Evolutionary conservation across 2,113 vertebrate genomes (phyloP).

Genomic region (Rhinolophus ferrumequinum): DNA sequence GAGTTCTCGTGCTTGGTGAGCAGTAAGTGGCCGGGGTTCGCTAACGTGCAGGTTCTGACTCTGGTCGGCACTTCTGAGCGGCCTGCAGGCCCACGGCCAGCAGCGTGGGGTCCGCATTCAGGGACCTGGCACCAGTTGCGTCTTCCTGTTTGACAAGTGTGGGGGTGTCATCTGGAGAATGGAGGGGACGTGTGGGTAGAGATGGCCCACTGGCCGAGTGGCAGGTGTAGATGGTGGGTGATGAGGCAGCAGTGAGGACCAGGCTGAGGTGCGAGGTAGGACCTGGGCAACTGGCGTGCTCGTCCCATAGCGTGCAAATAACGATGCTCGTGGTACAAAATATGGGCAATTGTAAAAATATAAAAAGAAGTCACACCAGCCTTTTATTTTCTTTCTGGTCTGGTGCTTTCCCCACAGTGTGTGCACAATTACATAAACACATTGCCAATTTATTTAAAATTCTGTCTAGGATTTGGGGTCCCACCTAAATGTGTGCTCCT

Average conservation of each 20-base stretch:
- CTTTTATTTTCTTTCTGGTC: neutral
- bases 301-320: fast-evolving
- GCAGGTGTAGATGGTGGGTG: neutral
- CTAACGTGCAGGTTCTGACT: too few species aligned
- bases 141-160: neutral
- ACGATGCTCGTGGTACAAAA: fast-evolving
- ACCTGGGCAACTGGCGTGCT: fast-evolving
- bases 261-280: fast-evolving
- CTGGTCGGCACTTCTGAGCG: neutral
- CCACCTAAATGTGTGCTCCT: fast-evolving
- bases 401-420: fast-evolving
- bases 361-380: neutral
- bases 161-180: fast-evolving
- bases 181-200: neutral
- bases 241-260: neutral
- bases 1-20: fast-evolving
- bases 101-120: fast-evolving
- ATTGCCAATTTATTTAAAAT: too few species aligned
- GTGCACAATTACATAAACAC: fast-evolving
- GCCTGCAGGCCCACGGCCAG: neutral
- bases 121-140: fast-evolving
- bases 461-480: neutral
- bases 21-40: too few species aligned
- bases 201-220: too few species aligned
- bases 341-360: fast-evolving